Evolutionary conservation across 2,888 invertebrate species (phyloP), one percentile per base, ranked within the genome.

Genomic region (Rhamnusium bicolor): DNA sequence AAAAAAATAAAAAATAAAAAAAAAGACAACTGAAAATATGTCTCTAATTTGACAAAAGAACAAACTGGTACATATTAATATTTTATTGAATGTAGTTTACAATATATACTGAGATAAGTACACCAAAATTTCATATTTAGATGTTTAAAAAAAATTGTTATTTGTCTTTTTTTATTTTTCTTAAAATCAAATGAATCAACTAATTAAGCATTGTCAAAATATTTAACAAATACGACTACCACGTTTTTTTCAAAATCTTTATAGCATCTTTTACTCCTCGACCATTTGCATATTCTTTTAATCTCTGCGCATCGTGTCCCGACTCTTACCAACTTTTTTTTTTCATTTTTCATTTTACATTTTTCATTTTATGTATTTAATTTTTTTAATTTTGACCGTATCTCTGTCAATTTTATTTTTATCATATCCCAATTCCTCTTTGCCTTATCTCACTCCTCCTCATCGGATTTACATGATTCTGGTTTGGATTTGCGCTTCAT

Each of bases 1-100:
- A 65, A 72, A 73, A 77, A 56, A 68, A 77, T 58, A 71, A 69
- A 78, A 74, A 78, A 71, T 79, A 79, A 79, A 77, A 77, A 79
- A 71, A 78, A 78, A 79, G 78, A 79, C 80, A 79, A 80, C 76
- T 77, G 75, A 70, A 49, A 24, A 58, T 53, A 60, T 27, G 29
- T 14, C 18, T 32, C 12, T 40, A n/a, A 10, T 40, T 40, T n/a
- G 12, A n/a, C 40, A 40, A 40, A 14, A n/a, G 40, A 40, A n/a
- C 4, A n/a, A 40, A 40, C 12, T 40, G 12, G 40, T 40, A 0
- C 4, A 40, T 40, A n/a, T 40, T n/a, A 40, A 10, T n/a, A n/a
- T 40, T 40, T 40, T 53, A 32, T 14, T 21, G 10, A 68, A 62
- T 24, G 49, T 16, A 53, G 16, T 68, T 67, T 62, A 56, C 58